phyloP scores from a whole-genome alignment of 2,797 vertebrate species.

The Anguilla obscura region DNA sequence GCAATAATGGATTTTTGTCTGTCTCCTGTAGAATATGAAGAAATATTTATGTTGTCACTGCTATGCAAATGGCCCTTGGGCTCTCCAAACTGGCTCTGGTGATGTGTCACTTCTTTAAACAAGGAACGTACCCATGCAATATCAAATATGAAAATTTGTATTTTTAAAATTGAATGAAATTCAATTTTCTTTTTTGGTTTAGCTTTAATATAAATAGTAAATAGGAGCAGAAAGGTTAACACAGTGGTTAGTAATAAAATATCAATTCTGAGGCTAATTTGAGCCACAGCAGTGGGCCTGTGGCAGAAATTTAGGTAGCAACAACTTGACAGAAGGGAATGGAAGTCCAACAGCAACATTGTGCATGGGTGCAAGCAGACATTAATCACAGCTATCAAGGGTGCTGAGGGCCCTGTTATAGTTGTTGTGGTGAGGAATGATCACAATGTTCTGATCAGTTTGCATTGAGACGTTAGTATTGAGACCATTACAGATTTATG shows the following conservation, averaged over 20 bases:
- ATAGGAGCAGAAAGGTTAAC: neutral
- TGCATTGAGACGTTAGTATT: neutral
- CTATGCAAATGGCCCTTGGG: neutral
- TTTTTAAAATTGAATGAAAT: neutral
- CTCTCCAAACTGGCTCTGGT: neutral
- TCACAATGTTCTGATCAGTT: neutral
- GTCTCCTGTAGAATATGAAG: neutral
- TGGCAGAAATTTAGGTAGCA: neutral
- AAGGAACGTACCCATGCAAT: neutral
- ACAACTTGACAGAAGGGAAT: neutral
- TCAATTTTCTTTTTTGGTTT: neutral
- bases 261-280: neutral
- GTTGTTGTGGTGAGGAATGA: neutral
- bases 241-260: neutral
- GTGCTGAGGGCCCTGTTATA: neutral
- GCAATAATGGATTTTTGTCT: slow-evolving; percentile 6
- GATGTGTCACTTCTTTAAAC: neutral
- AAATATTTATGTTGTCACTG: neutral
- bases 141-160: neutral
- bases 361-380: neutral
- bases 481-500: neutral
- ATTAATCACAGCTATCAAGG: neutral
- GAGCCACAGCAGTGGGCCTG: neutral
- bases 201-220: neutral
- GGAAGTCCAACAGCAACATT: neutral